Base-by-base conservation (phyloP, 53 echinoderm and acorn worm genomes). In the Patiria pectinifera region DNA sequence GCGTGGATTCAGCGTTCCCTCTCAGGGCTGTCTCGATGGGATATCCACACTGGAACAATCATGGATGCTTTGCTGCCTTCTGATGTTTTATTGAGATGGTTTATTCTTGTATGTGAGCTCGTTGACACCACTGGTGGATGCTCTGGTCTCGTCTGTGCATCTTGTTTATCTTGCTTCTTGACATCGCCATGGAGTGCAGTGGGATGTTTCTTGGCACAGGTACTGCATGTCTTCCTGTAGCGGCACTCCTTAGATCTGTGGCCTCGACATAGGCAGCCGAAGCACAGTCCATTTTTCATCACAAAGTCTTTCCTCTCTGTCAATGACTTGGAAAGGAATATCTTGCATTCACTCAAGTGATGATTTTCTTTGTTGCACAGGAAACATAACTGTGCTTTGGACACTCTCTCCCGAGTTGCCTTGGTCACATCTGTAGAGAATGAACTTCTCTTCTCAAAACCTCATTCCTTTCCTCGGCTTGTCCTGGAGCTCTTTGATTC, bases 41-140 rank as follows among this genome's bases (percentile, higher is more conserved):
- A 91, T 16, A 91, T 13, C 82, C 82, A 91, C n/a, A 82, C 91
- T 82, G 91, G 91, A 16, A 91, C 91, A 0, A 70, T 82, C 91
- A 91, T 91, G 8, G 91, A 91, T 18, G 69, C 22, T 77, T 82
- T 91, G 35, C 91, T 24, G 49, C 82, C 53, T 11, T 91, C 48
- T 25, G 48, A 46, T 45, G 46, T 82, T 14, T 60, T 71, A 47
- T 69, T 91, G 21, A 91, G 24, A 44, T 69, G 83, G 26, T 82
- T 91, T 14, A 91, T 45, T 83, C 26, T 78, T 14, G 49, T 48
- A 45, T 82, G 48, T 11, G 82, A 82, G 82, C 4, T 82, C 0
- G 26, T 25, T 43, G 7, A 48, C 8, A 5, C 4, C 48, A 3
- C 82, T 49, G 48, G 21, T n/a, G 9, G 49, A 9, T 19, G 48